phyloP scores from a whole-genome alignment of 30 jellyfish, hydroid and myxozoan species.

The Catostylus mosaicus region DNA sequence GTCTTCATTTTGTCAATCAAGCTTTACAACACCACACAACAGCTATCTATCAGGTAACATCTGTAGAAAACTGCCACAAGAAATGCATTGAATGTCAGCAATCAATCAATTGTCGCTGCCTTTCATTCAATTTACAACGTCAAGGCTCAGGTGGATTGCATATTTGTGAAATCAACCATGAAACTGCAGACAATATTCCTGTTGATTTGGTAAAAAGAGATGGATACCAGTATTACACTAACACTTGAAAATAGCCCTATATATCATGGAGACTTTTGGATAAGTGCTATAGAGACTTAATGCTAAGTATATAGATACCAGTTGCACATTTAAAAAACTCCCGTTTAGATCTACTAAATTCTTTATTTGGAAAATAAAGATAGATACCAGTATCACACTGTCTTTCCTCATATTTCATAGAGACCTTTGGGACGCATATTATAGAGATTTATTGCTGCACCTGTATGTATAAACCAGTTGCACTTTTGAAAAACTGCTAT shows the following conservation, averaged over 20 bases:
- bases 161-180: constrained; percentile 18
- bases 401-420: too few relatives aligned
- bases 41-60: background rate
- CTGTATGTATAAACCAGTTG: too few relatives aligned
- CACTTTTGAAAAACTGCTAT: too few relatives aligned
- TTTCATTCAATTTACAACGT: constrained; percentile 3
- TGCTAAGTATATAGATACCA: too few relatives aligned
- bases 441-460: too few relatives aligned
- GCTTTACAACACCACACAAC: background rate
- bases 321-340: too few relatives aligned
- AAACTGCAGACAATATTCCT: background rate
- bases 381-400: too few relatives aligned
- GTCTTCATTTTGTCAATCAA: background rate
- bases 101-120: background rate
- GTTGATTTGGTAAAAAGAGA: background rate
- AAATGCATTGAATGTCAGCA: background rate
- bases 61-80: constrained; percentile 20
- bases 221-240: constrained; percentile 22
- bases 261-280: too few relatives aligned
- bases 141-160: background rate
- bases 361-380: too few relatives aligned
- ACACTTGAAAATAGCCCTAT: background rate
- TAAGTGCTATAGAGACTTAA: too few relatives aligned
- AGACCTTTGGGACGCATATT: too few relatives aligned
- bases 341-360: too few relatives aligned